Base-by-base conservation (phyloP, 92 coral and sea anemone genomes). In the Porites cylindrica region DNA sequence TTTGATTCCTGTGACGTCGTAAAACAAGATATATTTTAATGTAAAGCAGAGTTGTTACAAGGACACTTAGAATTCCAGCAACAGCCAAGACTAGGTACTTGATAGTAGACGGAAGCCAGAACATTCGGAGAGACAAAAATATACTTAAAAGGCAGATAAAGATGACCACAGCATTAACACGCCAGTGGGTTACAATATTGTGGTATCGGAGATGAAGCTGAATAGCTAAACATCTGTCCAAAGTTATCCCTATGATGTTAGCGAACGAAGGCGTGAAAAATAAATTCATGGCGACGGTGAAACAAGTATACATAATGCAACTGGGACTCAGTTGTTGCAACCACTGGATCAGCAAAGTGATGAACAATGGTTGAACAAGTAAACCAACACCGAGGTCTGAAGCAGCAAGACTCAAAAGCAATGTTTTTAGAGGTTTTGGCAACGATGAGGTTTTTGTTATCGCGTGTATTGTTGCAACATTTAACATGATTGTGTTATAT, bases 221-320 rank as follows among this genome's bases (percentile, higher is more conserved):
- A 73, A 73, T 73, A 32, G 61, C 78, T n/a, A 73, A 10, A 17
- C 10, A 73, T n/a, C 78, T 73, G 38, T 73, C 78, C 52, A 73
- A 10, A 8, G 38, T 73, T 2, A 51, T 0, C 17, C 50, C 8
- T 18, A 51, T 51, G n/a, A 20, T 32, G 16, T 29, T 38, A 2
- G 52, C 9, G 38, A 73, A 73, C 78, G 62, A 73, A 17, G 29
- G 7, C 47, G 47, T 38, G 0, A 4, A 38, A 38, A 38, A 38
- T 38, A 38, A 38, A 38, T 38, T 38, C 78, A 73, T n/a, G 52
- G 58, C 19, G 78, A 5, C 20, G 52, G 29, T 9, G 21, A 73
- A 73, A 3, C 18, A 56, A 1, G 58, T 11, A 38, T 51, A 73
- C 32, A 60, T 73, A 17, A 2, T 9, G 52, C 60, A 73, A 51